A percentile compares a stretch with the other conserved stretches of the same genome.
Evolutionary conservation across 1,140 invertebrate genomes (phyloP).

Genomic region (Tachypleus tridentatus): DNA sequence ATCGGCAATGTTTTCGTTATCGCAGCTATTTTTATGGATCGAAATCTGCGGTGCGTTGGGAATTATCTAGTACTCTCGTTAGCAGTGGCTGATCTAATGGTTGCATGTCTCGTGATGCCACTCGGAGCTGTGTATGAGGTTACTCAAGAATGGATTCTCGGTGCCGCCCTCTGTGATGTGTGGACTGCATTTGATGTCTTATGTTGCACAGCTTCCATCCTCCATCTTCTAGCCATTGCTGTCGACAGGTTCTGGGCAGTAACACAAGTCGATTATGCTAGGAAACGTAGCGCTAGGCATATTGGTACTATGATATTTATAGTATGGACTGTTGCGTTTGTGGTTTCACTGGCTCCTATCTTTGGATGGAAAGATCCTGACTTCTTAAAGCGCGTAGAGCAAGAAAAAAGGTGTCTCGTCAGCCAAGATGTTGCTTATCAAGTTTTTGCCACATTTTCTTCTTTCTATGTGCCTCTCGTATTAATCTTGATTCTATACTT

Average conservation of each 20-base stretch:
- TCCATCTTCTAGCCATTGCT: constrained; percentile 84
- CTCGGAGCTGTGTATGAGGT: constrained; percentile 68
- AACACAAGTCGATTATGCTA: constrained; percentile 87
- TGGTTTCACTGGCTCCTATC: constrained; percentile 76
- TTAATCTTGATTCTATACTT: constrained; percentile 88
- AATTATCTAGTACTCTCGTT: constrained; percentile 77
- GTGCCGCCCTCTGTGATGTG: constrained; percentile 77
- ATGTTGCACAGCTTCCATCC: constrained; percentile 81
- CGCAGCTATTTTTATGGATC: constrained; percentile 74
- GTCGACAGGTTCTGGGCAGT: constrained; percentile 96
- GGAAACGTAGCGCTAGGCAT: constrained; percentile 63
- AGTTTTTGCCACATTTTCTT: constrained; percentile 65
- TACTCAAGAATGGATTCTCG: constrained; percentile 64
- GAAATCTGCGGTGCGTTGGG: constrained; percentile 71
- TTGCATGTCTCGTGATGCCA: constrained; percentile 75
- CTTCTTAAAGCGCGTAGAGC: constrained; percentile 61
- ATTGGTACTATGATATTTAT: constrained; percentile 82
- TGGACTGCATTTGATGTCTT: constrained; percentile 84
- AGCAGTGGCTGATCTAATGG: constrained; percentile 71
- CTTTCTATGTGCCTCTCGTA: constrained; percentile 89
- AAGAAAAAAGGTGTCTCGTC: constrained; percentile 73
- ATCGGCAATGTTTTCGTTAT: constrained; percentile 85
- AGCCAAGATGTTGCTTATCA: constrained; percentile 83
- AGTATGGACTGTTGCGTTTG: constrained; percentile 73
- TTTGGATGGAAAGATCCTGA: constrained; percentile 76